Evolutionary conservation across 2,888 invertebrate genomes (phyloP), one percentile per base, ranked within the genome.

Genomic region (Biston stratarius): DNA sequence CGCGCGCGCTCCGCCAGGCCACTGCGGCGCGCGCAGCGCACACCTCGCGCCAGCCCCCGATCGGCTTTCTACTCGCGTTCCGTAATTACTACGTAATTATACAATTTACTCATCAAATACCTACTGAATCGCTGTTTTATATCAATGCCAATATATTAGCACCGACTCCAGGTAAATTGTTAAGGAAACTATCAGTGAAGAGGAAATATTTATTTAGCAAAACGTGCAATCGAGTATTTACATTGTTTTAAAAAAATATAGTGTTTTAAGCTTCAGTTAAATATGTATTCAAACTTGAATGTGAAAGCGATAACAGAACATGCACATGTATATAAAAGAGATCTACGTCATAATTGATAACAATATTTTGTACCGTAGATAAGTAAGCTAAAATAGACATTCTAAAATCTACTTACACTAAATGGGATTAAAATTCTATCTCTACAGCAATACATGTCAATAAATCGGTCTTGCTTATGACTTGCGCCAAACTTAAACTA

Each of bases 1-100:
- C 74, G 74, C 73, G 75, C 79, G 70, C 78, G 75, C 69, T 71
- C 68, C 67, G 69, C 60, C 70, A 44, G 52, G 71, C 74, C 77
- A 80, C 83, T 81, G 76, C 81, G 81, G 83, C 81, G 85, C 83
- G 80, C 78, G 81, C 80, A 84, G 80, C 82, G 77, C 82, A 85
- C 72, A 62, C 74, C 66, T 70, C 75, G 67, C 74, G 63, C 74
- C 71, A 72, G 63, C 79, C 74, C 76, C 70, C 79, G 77, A 73
- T 74, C 73, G 71, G 79, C 85, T 88, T 87, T 86, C 90, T 90
- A 88, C 84, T 84, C 73, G 70, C 73, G 66, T 77, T 77, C 81
- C 77, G 80, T 82, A 87, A 88, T 87, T 86, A 84, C 77, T 78
- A 81, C 77, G 81, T 82, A 87, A 88, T 88, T 87, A 85, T 78